Evolutionary conservation across 2,113 vertebrate species (phyloP), one percentile per base, ranked within the genome.

Genomic region (Gymnorhina tibicen): DNA sequence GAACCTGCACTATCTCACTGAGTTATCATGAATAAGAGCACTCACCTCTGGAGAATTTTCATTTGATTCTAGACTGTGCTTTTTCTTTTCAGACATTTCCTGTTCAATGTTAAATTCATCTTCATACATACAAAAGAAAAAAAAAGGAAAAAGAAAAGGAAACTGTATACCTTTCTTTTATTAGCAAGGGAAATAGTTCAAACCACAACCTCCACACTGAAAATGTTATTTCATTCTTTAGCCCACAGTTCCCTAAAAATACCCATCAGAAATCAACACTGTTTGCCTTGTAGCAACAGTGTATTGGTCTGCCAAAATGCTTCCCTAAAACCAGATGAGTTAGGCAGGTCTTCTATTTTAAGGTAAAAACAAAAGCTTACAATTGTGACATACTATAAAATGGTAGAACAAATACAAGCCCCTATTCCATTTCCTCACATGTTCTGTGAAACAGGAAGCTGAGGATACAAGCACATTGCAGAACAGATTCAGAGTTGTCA

Each of bases 31-130:
- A 67, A 12, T 53, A 68, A 50, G 24, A 72, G 6, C 20, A 78
- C 97, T 97, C 68, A 97, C 97, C 97, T 98, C 98, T 73, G 97
- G 96, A 79, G 97, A 97, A 60, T 96, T 98, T 24, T 93, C 18
- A 69, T 27, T 91, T 60, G 97, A 96, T 7, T 98, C 97, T 11
- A 94, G 93, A 68, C 33, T 44, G 2, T 67, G 91, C 62, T 97
- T 97, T 3, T 87, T 50, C 77, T 97, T 98, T 58, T 97, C 97
- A 10, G 94, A 76, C 3, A 63, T 26, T 33, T 97, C 89, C 14
- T 96, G 97, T 32, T 95, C 75, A 1, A 79, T 55, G 60, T 72
- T 60, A 46, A 86, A 72, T 12, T 97, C 97, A 90, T 92, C 98
- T 98, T 97, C 33, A 91, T n/a, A 72, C 9, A 93, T 33, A 64